These are phyloP conservation scores for Pelecanus crispus DNA, from an alignment of 2,113 vertebrate genomes.

Conservation along the genomic window DNA sequence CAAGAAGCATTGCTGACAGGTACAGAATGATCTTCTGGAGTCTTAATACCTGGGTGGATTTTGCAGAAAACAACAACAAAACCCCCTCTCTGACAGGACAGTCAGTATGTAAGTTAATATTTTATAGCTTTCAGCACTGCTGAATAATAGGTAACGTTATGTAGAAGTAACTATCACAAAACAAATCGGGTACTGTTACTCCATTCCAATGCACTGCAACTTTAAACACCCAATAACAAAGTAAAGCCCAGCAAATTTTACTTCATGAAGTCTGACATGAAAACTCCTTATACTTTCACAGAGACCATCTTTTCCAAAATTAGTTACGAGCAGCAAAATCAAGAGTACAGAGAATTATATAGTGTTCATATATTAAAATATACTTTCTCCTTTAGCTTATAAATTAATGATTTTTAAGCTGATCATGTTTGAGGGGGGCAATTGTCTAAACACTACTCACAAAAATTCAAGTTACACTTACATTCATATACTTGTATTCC, in stretches of 20 bases:
- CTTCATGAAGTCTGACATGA: background rate
- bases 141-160: background rate
- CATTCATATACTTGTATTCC: background rate
- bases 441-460: background rate
- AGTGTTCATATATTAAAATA: background rate
- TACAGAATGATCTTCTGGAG: background rate
- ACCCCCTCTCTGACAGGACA: background rate
- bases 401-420: background rate
- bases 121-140: background rate
- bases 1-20: background rate
- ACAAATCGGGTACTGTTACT: background rate
- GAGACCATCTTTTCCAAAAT: background rate
- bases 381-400: background rate
- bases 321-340: background rate
- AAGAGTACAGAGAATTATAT: background rate
- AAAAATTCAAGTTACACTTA: background rate
- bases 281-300: background rate
- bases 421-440: background rate
- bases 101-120: background rate
- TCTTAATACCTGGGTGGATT: background rate
- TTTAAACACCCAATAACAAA: background rate
- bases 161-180: background rate
- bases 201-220: background rate
- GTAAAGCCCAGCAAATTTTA: background rate
- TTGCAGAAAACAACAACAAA: background rate